Conservation (phyloP, 2,113 vertebrate genomes). For the Myiopsitta monachus region DNA sequence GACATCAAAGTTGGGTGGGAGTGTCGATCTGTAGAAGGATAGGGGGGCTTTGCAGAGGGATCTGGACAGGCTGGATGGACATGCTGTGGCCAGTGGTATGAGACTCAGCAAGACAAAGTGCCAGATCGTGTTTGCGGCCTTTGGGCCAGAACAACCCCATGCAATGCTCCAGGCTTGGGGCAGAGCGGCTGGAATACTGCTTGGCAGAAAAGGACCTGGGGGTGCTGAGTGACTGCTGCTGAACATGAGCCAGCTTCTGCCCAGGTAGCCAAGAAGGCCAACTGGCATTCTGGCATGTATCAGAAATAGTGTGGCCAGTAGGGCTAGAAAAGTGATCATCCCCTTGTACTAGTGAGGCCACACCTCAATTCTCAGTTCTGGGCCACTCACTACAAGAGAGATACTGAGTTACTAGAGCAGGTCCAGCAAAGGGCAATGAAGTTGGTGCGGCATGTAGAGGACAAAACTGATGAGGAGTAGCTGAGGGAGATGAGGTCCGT, state of each 20-base stretch:
- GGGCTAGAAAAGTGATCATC: background rate
- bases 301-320: background rate
- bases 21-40: background rate
- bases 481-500: background rate
- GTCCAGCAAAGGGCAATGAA: background rate
- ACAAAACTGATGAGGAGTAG: background rate
- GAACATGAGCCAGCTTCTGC: background rate
- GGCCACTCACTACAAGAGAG: background rate
- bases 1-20: background rate
- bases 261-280: background rate
- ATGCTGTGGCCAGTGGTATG: background rate
- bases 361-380: background rate
- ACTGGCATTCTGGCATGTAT: background rate
- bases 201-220: background rate
- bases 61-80: background rate
- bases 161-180: background rate
- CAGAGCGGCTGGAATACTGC: background rate
- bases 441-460: background rate
- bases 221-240: background rate
- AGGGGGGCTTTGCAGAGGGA: background rate
- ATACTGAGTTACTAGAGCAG: background rate
- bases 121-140: background rate
- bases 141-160: background rate
- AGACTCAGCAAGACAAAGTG: background rate
- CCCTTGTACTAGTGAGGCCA: background rate